Conservation (phyloP, 2,113 vertebrate species). For the Gymnocephalus cernua region DNA sequence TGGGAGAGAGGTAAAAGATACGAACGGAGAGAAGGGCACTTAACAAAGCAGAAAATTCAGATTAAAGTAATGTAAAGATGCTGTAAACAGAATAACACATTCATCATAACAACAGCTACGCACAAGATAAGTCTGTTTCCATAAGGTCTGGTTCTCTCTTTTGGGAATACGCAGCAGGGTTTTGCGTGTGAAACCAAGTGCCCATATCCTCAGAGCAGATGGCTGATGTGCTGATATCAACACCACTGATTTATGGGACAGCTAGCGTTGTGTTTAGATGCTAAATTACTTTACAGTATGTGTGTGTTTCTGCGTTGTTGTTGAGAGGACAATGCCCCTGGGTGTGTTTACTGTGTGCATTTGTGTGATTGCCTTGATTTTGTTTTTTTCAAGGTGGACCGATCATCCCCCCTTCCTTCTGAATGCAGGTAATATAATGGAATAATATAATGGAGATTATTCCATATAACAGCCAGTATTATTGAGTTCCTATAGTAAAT, state of each 20-base stretch:
- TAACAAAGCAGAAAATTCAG: constrained; percentile 10
- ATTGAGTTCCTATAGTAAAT: neutral
- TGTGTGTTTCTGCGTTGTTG: constrained; percentile 20
- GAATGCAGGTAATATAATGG: neutral
- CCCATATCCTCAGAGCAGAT: constrained; percentile 62
- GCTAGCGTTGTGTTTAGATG: constrained; percentile 33
- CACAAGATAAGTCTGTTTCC: neutral
- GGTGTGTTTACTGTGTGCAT: constrained; percentile 27
- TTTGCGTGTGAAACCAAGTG: constrained; percentile 19
- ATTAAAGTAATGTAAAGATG: constrained; percentile 32
- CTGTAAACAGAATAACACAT: constrained; percentile 26
- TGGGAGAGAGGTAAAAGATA: constrained; percentile 14
- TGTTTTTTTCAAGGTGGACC: constrained; percentile 1
- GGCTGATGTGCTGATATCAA: constrained; percentile 71
- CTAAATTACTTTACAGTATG: constrained; percentile 35
- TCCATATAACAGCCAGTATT: neutral
- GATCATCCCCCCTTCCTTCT: neutral
- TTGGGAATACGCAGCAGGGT: constrained; percentile 36
- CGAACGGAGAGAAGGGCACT: neutral
- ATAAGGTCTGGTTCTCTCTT: constrained; percentile 16
- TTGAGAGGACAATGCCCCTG: constrained; percentile 17
- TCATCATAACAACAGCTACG: constrained; percentile 33
- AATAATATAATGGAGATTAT: neutral
- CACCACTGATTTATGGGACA: constrained; percentile 64
- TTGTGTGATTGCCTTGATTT: neutral